Base-by-base conservation (phyloP, 2,113 vertebrate genomes). In the Sorex araneus region DNA sequence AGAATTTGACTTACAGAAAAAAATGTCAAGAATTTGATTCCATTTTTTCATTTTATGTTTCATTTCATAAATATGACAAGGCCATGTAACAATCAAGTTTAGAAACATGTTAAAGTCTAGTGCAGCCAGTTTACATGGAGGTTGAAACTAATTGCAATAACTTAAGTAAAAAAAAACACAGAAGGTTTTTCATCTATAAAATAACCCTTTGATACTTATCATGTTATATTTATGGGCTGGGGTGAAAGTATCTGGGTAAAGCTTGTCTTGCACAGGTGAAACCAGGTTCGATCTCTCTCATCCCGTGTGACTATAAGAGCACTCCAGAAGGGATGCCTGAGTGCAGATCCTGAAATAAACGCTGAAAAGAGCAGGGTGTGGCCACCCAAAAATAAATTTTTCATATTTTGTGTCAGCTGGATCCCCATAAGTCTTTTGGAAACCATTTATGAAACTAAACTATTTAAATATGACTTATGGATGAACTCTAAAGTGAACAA, bases 71-170 rank as follows among this genome's bases (percentile, higher is more conserved):
- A 54, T 27, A 0, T 60, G 27, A 2, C 10, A 43, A 76, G 1
- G 1, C 1, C 18, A 30, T n/a, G 2, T 25, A 18, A 34, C 3
- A 8, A 36, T 2, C 1, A 70, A 32, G 0, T 0, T 34, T 54
- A 8, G 30, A 13, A 63, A 67, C 7, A 21, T 12, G 7, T 34
- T 4, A 18, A 47, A 21, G 3, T 2, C 36, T 78, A 28, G 0
- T 7, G 60, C 12, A 81, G 6, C 30, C 3, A 36, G 11, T 69
- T 67, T 80, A 12, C 10, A 15, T 70, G 4, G 1, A 86, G 89
- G 6, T 32, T 45, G 8, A 86, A 54, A 88, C 8, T 60, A 30
- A 11, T 74, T 12, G 80, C 21, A 89, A 43, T 7, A 66, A 82
- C 5, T 75, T 7, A 57, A 78, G 8, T 6, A 40, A 40, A 40